Evolutionary conservation across 2,797 vertebrate species (phyloP), one percentile per base, ranked within the genome.

Genomic region (Tangara arthus): DNA sequence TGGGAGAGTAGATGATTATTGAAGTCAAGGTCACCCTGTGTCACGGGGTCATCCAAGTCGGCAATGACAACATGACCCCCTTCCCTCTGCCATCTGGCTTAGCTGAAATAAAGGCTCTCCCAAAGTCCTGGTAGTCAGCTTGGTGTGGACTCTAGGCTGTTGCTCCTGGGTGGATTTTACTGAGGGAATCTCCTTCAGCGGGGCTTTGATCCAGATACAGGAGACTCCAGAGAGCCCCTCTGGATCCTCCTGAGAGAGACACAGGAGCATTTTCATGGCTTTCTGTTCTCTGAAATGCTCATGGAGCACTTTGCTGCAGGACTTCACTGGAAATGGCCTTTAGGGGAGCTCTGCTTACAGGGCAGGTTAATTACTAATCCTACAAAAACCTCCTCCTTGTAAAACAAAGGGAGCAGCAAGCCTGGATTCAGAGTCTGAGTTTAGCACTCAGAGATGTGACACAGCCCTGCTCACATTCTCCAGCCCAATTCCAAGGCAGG

Each of bases 141-240:
- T 23, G 12, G 12, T 6, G 49, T 6, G 30, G 52, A 10, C 4
- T 27, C 22, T 3, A 0, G 0, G 17, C 17, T 28, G 20, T 1
- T 7, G 0, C 24, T 42, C 15, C 68, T 44, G 14, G 41, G 9
- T 44, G 46, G 23, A 52, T 32, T 1, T 5, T 9, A 37, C 0
- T 3, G 35, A 68, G 55, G 22, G 53, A 8, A 72, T 52, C 17
- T 69, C 80, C 52, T 42, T 47, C 21, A 9, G 7, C 20, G 26
- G 19, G 39, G 32, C 52, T 85, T 66, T 20, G 32, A 86, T 68
- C 11, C 37, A 44, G 44, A 9, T 6, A 26, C 8, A 16, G 64
- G 27, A 82, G 27, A 42, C 20, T 77, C 18, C 28, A 47, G 14
- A 30, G 18, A 56, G 20, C 9, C 60, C 4, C 1, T 55, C 22